These are phyloP conservation scores for Morphnarchus princeps DNA, from an alignment of 2,113 vertebrate species.

Conservation along the genomic window DNA sequence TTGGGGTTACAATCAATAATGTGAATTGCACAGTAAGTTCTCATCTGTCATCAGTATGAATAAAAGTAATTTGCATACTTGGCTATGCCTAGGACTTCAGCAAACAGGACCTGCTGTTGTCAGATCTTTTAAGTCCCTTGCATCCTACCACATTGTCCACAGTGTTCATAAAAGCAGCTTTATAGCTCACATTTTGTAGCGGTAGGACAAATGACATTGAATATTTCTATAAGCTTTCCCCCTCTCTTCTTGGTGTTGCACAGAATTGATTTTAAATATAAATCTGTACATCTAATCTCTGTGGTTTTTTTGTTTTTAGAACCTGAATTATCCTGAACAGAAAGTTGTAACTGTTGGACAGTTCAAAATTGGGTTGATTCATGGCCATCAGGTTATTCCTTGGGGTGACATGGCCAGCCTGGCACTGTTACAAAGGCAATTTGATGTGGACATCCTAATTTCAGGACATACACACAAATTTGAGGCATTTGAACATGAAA, in stretches of 20 bases:
- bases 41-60: not conserved
- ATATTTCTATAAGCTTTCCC: not conserved
- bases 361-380: constrained; percentile 98
- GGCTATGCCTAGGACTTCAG: not conserved
- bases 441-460: constrained; percentile 98
- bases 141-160: not conserved
- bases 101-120: not conserved
- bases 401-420: constrained; percentile 98
- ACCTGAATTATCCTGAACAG: constrained; percentile 97
- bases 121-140: not conserved
- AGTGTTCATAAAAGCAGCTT: not conserved
- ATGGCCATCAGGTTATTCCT: constrained; percentile 97
- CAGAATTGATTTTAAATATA: not conserved
- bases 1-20: not conserved
- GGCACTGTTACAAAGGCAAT: constrained; percentile 92
- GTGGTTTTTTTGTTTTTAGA: constrained; percentile 70
- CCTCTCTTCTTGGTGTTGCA: not conserved
- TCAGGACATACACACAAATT: constrained; percentile 99
- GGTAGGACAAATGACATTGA: not conserved
- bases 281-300: not conserved
- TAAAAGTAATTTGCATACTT: not conserved
- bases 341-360: constrained; percentile 99
- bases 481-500: constrained; percentile 97
- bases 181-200: not conserved
- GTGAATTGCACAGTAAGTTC: not conserved